Conservation (phyloP, 2,113 vertebrate species). For the Speoplatyrhinus poulsoni region DNA sequence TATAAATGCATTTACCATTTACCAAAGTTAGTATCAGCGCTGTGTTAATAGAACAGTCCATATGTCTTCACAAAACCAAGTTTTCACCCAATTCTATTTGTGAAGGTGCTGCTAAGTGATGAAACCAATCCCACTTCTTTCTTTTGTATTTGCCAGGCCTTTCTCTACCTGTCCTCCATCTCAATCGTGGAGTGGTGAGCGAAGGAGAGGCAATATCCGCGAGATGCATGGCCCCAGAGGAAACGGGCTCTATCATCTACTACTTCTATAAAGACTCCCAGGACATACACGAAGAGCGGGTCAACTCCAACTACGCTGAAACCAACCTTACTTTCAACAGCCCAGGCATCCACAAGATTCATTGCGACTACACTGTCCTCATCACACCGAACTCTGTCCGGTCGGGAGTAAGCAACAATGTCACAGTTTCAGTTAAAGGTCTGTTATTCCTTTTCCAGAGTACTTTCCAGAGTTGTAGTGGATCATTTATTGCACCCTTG, state of each 20-base stretch:
- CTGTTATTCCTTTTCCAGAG: neutral
- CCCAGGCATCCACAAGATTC: conserved; percentile 30
- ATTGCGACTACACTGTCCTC: conserved; percentile 59
- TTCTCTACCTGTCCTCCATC: conserved; percentile 53
- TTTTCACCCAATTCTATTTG: too few relatives aligned
- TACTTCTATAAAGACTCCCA: conserved; percentile 43
- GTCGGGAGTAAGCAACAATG: conserved; percentile 48
- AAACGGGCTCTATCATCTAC: conserved; percentile 54
- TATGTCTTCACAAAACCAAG: too few relatives aligned
- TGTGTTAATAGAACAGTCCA: too few relatives aligned
- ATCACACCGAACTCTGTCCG: neutral
- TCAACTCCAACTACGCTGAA: neutral
- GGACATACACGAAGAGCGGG: neutral
- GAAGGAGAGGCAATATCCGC: conserved; percentile 60
- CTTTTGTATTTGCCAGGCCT: conserved; percentile 53
- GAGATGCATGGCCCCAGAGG: conserved; percentile 54
- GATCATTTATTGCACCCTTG: neutral
- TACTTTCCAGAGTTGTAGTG: neutral
- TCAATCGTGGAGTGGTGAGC: conserved; percentile 13
- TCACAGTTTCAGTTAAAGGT: conserved; percentile 60
- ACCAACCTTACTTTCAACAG: neutral
- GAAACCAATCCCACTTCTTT: neutral
- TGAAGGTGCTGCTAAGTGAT: neutral
- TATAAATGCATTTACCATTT: too few relatives aligned
- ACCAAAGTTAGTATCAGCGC: too few relatives aligned